Evolutionary conservation across 1,140 invertebrate species (phyloP).

Genomic region (Drosophila asahinai): DNA sequence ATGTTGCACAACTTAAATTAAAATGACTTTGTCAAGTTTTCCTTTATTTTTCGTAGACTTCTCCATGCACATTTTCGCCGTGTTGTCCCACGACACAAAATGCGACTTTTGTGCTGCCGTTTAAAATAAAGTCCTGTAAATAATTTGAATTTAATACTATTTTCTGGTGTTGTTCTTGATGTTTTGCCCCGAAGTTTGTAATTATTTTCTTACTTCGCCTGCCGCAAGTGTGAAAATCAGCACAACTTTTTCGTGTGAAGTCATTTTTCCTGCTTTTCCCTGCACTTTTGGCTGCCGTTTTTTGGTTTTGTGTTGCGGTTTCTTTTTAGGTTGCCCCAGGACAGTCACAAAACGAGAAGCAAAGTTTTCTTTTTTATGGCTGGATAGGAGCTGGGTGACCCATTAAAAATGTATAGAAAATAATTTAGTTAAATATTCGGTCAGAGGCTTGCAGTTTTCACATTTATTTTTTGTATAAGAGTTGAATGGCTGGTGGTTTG

Average conservation of each 20-base stretch:
- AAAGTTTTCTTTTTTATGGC: slow-evolving; percentile 60
- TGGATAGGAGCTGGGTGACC: slow-evolving; percentile 6
- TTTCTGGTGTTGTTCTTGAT: slow-evolving; percentile 39
- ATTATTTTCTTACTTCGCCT: slow-evolving; percentile 76
- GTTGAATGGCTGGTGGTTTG: slow-evolving; percentile 27
- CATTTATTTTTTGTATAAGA: slow-evolving; percentile 27
- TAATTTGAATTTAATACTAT: slow-evolving; percentile 61
- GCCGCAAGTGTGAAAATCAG: slow-evolving; percentile 80
- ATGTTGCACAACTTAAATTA: slow-evolving; percentile 81
- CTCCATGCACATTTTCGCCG: slow-evolving; percentile 7
- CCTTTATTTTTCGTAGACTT: slow-evolving; percentile 8
- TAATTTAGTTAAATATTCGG: slow-evolving; percentile 54
- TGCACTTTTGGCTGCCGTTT: slow-evolving; percentile 2
- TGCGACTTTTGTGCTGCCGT: slow-evolving; percentile 32
- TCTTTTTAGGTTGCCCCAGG: slow-evolving; percentile 50
- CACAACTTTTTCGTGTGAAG: slow-evolving; percentile 72
- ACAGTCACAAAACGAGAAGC: slow-evolving; percentile 35
- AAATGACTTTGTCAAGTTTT: slow-evolving; percentile 77
- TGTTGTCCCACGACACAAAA: slow-evolving; percentile 7
- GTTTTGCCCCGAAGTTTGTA: slow-evolving; percentile 64
- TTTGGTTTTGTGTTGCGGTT: slow-evolving; percentile 15
- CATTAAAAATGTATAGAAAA: slow-evolving; percentile 63
- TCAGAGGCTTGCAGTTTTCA: slow-evolving; percentile 25
- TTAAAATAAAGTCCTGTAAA: slow-evolving; percentile 34
- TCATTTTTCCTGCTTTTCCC: slow-evolving; percentile 57